Evolutionary conservation across 2,113 vertebrate genomes (phyloP).

Genomic region (Dicerorhinus sumatrensis): DNA sequence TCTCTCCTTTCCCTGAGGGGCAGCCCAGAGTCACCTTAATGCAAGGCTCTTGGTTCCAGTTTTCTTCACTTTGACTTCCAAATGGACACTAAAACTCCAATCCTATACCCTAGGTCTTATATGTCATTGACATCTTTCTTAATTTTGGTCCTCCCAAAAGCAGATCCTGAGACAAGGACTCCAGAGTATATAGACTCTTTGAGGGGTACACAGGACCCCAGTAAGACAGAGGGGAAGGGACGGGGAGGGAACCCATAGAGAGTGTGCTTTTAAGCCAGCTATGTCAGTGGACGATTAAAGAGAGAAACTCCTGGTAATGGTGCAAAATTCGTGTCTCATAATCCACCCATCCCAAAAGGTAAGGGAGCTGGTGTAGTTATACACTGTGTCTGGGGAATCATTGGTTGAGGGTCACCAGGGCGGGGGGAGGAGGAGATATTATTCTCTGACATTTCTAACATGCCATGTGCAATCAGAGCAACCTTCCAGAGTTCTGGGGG

Average conservation of each 20-base stretch:
- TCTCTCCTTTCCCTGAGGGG: background rate
- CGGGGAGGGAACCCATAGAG: background rate
- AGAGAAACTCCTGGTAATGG: background rate
- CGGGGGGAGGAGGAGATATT: background rate
- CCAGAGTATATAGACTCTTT: background rate
- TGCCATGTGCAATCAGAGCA: background rate
- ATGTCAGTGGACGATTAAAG: background rate
- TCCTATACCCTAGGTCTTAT: background rate
- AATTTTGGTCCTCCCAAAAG: background rate
- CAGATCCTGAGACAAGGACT: background rate
- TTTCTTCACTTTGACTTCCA: conserved; percentile 32
- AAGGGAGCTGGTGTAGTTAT: background rate
- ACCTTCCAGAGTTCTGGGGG: background rate
- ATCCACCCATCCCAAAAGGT: background rate
- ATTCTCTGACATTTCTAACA: background rate
- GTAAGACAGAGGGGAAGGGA: background rate
- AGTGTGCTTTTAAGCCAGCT: background rate
- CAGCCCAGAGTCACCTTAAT: background rate
- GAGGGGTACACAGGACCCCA: background rate
- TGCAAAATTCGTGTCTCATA: background rate
- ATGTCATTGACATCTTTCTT: conserved; percentile 10
- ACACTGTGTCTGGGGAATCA: background rate
- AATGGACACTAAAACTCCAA: background rate
- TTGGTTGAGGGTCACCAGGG: background rate
- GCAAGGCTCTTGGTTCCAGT: background rate